phyloP scores from a whole-genome alignment of 1,140 invertebrate species.

The Delia radicum region DNA sequence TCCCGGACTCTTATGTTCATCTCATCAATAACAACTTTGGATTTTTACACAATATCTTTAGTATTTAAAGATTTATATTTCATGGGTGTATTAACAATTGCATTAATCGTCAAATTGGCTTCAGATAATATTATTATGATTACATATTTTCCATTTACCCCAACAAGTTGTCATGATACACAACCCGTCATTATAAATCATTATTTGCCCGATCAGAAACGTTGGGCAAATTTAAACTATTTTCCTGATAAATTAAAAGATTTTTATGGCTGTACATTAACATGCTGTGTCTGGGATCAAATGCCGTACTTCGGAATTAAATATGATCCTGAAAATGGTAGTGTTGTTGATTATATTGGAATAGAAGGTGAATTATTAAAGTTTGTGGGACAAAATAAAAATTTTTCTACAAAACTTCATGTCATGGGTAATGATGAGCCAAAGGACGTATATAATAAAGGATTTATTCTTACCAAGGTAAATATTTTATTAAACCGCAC shows the following conservation, averaged over 20 bases:
- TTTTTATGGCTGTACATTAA: constrained; percentile 39
- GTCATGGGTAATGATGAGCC: constrained; percentile 38
- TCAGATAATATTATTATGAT: background rate
- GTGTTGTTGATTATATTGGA: constrained; percentile 32
- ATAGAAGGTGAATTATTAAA: constrained; percentile 41
- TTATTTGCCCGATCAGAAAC: background rate
- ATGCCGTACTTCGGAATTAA: constrained; percentile 42
- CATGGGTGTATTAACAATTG: background rate
- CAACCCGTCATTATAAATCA: background rate
- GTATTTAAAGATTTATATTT: background rate
- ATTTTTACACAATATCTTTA: background rate
- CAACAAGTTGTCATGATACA: background rate
- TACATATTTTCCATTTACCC: constrained; percentile 1
- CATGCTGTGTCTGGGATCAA: constrained; percentile 45
- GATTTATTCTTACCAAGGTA: constrained; percentile 39
- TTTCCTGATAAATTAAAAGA: constrained; percentile 41
- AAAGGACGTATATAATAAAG: constrained; percentile 42
- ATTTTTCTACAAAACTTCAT: constrained; percentile 39
- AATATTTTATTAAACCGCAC: too few relatives aligned
- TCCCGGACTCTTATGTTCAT: background rate
- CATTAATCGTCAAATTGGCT: background rate
- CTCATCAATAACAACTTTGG: background rate
- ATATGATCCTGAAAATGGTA: background rate
- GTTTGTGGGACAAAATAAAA: constrained; percentile 40
- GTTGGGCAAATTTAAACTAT: background rate